Conservation (phyloP, 2,797 vertebrate species). For the Microhierax caerulescens region DNA sequence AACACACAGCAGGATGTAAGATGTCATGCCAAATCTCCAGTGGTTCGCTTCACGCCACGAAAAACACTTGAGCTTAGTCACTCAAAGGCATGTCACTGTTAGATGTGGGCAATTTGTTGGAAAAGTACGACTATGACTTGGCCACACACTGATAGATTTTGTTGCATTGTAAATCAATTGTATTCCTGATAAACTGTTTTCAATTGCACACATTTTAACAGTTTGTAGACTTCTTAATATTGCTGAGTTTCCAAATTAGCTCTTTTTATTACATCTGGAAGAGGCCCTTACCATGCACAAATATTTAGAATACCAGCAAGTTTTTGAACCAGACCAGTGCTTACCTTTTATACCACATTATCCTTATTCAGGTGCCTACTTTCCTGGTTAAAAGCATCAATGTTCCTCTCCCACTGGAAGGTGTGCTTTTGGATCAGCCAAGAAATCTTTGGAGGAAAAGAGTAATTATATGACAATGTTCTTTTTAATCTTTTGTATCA, state of each 20-base stretch:
- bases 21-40: not conserved
- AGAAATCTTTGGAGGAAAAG: not conserved
- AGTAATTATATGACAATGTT: not conserved
- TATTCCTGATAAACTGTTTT: not conserved
- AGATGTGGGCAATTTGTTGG: not conserved
- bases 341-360: not conserved
- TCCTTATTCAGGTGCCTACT: not conserved
- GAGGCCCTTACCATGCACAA: not conserved
- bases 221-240: not conserved
- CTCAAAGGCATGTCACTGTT: not conserved
- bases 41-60: not conserved
- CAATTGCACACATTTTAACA: not conserved
- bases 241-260: not conserved
- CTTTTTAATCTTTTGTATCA: not conserved
- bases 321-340: not conserved
- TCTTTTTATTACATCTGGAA: not conserved
- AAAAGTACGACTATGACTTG: not conserved
- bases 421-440: not conserved
- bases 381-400: not conserved
- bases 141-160: not conserved
- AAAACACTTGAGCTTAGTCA: not conserved
- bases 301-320: not conserved
- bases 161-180: not conserved
- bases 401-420: not conserved
- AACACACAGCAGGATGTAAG: not conserved